Evolutionary conservation across 92 coral and sea anemone genomes (phyloP).

Genomic region (Paramuricea clavata): DNA sequence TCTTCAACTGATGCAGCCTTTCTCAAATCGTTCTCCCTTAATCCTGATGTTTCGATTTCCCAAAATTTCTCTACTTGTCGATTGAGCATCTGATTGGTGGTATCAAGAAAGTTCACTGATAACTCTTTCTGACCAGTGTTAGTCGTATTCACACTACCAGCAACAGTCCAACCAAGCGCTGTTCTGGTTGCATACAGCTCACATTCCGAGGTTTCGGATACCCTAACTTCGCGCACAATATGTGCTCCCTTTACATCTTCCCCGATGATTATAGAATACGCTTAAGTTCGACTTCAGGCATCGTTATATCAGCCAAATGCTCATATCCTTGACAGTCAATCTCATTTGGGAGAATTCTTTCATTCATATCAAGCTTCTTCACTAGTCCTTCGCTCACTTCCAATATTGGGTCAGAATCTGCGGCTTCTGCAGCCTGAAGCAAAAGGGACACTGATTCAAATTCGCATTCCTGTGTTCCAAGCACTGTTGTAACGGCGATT

Average conservation of each 20-base stretch:
- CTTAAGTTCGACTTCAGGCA: slow-evolving; percentile 59
- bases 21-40: not conserved
- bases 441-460: no score
- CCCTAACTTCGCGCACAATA: slow-evolving; percentile 45
- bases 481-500: no score
- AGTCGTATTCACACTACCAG: not conserved
- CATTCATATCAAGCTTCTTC: slow-evolving; percentile 47
- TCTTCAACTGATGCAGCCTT: slow-evolving; percentile 38
- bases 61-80: slow-evolving; percentile 22
- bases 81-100: slow-evolving; percentile 15
- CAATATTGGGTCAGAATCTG: slow-evolving; percentile 33
- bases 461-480: no score
- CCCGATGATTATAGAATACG: slow-evolving; percentile 55
- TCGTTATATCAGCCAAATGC: slow-evolving; percentile 39
- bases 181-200: no score
- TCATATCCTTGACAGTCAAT: slow-evolving; percentile 47
- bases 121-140: not conserved
- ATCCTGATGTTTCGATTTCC: slow-evolving; percentile 36
- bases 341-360: slow-evolving; percentile 61
- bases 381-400: slow-evolving; percentile 42
- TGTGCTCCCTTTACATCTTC: slow-evolving; percentile 56
- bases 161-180: slow-evolving; percentile 61
- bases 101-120: slow-evolving; percentile 41
- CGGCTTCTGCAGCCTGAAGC: no score
- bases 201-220: not conserved